Percentiles rank a stretch among this genome's conserved stretches.
phyloP scores from a whole-genome alignment of 2,113 vertebrate species.

The Stegostoma tigrinum region DNA sequence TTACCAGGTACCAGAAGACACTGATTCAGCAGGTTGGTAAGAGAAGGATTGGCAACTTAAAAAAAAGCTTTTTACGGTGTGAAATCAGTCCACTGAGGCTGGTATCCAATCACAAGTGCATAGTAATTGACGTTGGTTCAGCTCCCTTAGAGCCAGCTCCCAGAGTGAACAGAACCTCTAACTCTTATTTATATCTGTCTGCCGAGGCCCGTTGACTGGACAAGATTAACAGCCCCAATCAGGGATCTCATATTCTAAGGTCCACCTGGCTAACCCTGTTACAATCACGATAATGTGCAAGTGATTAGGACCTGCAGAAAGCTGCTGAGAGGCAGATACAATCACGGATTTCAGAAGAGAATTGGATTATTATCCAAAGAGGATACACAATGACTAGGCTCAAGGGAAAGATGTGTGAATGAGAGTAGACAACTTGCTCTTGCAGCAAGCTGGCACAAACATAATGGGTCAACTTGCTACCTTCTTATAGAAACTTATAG shows the following conservation, averaged over 20 bases:
- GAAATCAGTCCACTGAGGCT: too few species aligned
- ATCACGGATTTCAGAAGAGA: background rate
- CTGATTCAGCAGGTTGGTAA: too few species aligned
- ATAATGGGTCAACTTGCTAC: background rate
- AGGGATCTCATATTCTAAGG: too few species aligned
- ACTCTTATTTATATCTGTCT: too few species aligned
- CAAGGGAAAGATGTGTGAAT: background rate
- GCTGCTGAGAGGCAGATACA: background rate
- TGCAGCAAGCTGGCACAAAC: background rate
- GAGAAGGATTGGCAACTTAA: background rate
- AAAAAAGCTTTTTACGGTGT: background rate
- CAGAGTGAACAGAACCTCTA: background rate
- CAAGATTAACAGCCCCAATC: too few species aligned
- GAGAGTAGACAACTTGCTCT: background rate
- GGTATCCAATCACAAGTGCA: too few species aligned
- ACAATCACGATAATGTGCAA: too few species aligned
- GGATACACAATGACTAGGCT: background rate
- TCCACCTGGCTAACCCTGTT: too few species aligned
- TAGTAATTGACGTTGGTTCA: too few species aligned
- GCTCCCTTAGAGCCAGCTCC: background rate
- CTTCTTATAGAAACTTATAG: background rate
- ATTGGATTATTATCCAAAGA: background rate
- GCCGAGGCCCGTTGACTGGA: too few species aligned
- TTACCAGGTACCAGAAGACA: too few species aligned
- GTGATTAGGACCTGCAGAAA: background rate